Conservation (phyloP, 1,140 invertebrate species). For the Luehdorfia chinensis region DNA sequence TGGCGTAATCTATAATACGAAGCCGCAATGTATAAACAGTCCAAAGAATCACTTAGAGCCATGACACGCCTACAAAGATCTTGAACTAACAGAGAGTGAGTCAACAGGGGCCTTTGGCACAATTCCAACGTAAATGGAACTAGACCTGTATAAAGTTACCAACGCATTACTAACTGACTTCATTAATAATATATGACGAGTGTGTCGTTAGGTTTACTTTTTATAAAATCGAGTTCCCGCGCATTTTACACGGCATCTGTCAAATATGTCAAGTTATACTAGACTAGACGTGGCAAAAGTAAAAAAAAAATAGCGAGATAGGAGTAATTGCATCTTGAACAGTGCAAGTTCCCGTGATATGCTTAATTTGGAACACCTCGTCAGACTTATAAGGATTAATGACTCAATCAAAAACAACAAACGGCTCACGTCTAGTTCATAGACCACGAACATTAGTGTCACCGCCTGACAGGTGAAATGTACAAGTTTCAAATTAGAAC, state of each 20-base stretch:
- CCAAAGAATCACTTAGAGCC: slow-evolving; percentile 7
- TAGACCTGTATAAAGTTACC: slow-evolving; percentile 36
- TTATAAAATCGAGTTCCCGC: neutral
- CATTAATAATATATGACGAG: slow-evolving; percentile 57
- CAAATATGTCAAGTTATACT: slow-evolving; percentile 8
- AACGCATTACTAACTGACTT: slow-evolving; percentile 33
- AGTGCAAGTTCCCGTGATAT: too few species aligned
- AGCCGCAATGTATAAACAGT: slow-evolving; percentile 1
- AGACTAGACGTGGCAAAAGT: too few species aligned
- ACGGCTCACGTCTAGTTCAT: too few species aligned
- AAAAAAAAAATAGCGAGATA: too few species aligned
- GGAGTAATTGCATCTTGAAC: too few species aligned
- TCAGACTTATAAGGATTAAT: too few species aligned
- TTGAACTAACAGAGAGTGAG: slow-evolving; percentile 12
- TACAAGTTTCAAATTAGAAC: too few species aligned
- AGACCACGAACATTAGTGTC: too few species aligned
- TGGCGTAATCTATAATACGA: too few species aligned
- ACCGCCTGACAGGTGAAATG: too few species aligned
- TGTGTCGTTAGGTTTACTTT: slow-evolving; percentile 23
- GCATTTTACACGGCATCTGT: slow-evolving; percentile 12
- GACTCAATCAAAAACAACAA: too few species aligned
- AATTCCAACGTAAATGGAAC: slow-evolving; percentile 54
- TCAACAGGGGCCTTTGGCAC: slow-evolving; percentile 37
- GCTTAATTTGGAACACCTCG: too few species aligned
- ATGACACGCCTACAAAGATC: slow-evolving; percentile 11